Evolutionary conservation across 1,140 invertebrate species (phyloP), one percentile per base, ranked within the genome.

Genomic region (Hylyphantes graminicola): DNA sequence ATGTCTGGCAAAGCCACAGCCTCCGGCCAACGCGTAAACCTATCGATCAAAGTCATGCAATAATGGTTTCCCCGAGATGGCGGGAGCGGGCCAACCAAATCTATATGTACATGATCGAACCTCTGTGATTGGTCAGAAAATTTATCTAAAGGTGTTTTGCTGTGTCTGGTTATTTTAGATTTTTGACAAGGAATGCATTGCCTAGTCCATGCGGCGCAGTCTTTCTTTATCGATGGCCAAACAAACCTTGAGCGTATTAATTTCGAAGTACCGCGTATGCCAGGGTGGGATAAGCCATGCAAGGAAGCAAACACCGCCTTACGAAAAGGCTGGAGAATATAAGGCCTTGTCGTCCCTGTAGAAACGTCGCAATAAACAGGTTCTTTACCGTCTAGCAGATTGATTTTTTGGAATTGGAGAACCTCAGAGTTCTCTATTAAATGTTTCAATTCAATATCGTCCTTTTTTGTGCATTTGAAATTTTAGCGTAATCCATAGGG

Each of bases 91-190:
- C 72, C 72, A 19, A 74, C 72, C 5, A 74, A 5, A 59, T 74
- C 91, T 0, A 92, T n/a, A 86, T 92, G 89, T 0, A 92, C 86
- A 76, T 91, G 89, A 2, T 87, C 64, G 78, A 92, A 91, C 48
- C 85, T 53, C 10, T 13, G 21, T n/a, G 48, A 35, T 7, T 74
- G 65, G 5, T 55, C 13, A 2, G 80, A 19, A 73, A 86, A 86
- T 12, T 35, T 61, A n/a, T 2, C 6, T n/a, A 70, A 48, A 0
- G 88, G 86, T 11, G 19, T 48, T 59, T 72, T 81, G 11, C 54
- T 81, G 54, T 86, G 86, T 65, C 86, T 68, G 57, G 7, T 35
- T 5, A 86, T 48, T 77, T 86, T 86, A 7, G 84, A 86, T 48
- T 51, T n/a, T 57, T 59, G 86, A 64, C 86, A 86, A 21, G 63